Evolutionary conservation across 2,113 vertebrate genomes (phyloP).

Genomic region (Podarcis muralis): DNA sequence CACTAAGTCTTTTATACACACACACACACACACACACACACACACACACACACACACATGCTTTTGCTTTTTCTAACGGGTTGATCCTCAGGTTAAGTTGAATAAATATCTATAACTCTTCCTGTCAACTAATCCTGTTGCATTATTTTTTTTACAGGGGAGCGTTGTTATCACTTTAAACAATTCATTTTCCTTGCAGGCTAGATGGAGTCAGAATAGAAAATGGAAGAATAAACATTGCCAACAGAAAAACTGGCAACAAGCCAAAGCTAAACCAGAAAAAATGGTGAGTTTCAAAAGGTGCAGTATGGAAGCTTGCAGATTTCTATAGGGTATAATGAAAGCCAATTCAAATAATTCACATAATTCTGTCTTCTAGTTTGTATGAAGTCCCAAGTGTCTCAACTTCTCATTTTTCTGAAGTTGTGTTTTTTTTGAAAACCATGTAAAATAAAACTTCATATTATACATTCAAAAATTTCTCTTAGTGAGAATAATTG

Average conservation of each 20-base stretch:
- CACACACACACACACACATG: too few species aligned
- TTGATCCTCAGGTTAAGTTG: too few species aligned
- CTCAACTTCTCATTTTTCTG: too few species aligned
- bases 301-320: not conserved
- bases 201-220: constrained; percentile 91
- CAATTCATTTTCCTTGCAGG: constrained; percentile 71
- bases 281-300: constrained; percentile 80
- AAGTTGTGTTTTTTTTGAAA: too few species aligned
- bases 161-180: not conserved
- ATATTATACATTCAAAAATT: too few species aligned
- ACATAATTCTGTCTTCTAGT: too few species aligned
- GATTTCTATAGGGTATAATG: too few species aligned
- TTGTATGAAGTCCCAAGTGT: too few species aligned
- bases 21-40: not conserved
- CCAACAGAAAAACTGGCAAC: constrained; percentile 84
- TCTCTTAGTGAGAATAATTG: too few species aligned
- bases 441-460: too few species aligned
- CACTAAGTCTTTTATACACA: not conserved
- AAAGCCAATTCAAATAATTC: too few species aligned
- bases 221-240: constrained; percentile 86
- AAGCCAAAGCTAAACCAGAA: constrained; percentile 86
- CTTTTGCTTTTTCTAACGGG: not conserved
- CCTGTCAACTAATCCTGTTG: not conserved
- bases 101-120: not conserved
- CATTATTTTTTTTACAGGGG: not conserved